A percentile compares a stretch with the other conserved stretches of the same genome.
These are phyloP conservation scores for Drosophila quinaria DNA, from an alignment of 2,888 invertebrate genomes.

Conservation along the genomic window DNA sequence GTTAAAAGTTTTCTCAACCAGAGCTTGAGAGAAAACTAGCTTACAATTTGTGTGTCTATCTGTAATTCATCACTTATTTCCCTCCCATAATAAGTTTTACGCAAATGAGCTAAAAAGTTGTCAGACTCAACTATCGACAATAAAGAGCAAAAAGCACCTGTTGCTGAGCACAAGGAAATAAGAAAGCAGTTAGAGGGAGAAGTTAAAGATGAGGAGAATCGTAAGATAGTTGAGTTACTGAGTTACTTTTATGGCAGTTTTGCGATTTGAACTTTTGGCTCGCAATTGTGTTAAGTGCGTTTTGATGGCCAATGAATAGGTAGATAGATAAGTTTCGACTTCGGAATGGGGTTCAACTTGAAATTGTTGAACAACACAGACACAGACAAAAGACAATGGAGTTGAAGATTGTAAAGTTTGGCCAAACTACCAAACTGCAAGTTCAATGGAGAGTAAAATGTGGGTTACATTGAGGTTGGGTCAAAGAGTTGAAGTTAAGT, in stretches of 20 bases:
- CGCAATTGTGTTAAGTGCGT: conserved; percentile 78
- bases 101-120: conserved; percentile 76
- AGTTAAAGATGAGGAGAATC: background rate
- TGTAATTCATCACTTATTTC: conserved; percentile 14
- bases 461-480: conserved; percentile 20
- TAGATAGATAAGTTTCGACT: conserved; percentile 32
- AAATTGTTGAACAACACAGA: conserved; percentile 32
- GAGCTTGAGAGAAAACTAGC: conserved; percentile 23
- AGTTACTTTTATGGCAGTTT: conserved; percentile 72
- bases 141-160: conserved; percentile 54
- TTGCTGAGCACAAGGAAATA: conserved; percentile 30
- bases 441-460: conserved; percentile 24
- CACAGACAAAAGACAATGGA: conserved; percentile 25
- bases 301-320: conserved; percentile 72
- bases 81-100: conserved; percentile 49
- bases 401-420: conserved; percentile 26
- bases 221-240: conserved; percentile 51
- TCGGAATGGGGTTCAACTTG: conserved; percentile 20
- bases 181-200: background rate
- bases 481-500: background rate
- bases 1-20: conserved; percentile 16
- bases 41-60: conserved; percentile 9
- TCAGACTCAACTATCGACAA: conserved; percentile 68
- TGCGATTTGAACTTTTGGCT: conserved; percentile 73
- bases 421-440: conserved; percentile 33